Conservation (phyloP, 1,140 invertebrate species). For the Macrobrachium rosenbergii region DNA sequence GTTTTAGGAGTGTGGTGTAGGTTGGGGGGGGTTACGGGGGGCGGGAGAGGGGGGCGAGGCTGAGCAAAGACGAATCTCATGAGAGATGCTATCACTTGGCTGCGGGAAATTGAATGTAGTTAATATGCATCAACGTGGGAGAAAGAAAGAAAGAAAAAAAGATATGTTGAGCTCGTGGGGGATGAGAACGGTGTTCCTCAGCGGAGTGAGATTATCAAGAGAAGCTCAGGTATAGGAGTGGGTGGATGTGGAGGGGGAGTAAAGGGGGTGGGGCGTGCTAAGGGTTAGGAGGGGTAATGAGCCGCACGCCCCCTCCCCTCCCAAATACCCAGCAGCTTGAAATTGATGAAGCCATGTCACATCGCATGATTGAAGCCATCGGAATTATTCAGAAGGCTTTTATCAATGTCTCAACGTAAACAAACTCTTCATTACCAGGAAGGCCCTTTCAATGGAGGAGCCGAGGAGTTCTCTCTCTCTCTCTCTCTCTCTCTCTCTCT, state of each 20-base stretch:
- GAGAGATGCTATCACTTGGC: too few relatives aligned
- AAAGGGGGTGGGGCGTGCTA: too few relatives aligned
- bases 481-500: neutral
- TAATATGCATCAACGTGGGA: too few relatives aligned
- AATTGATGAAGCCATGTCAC: conserved; percentile 29
- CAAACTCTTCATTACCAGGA: conserved; percentile 46
- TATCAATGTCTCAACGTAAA: conserved; percentile 50
- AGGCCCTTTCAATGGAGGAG: neutral
- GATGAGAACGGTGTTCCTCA: too few relatives aligned
- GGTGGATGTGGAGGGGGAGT: neutral
- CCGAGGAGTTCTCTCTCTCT: neutral
- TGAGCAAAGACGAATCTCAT: too few relatives aligned
- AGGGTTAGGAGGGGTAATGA: too few relatives aligned
- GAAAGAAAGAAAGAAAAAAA: neutral
- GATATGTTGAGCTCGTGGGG: neutral
- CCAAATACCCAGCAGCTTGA: neutral
- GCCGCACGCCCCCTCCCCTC: too few relatives aligned
- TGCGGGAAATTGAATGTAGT: too few relatives aligned
- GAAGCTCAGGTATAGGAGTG: conserved; percentile 31
- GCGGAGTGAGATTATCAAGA: conserved; percentile 7
- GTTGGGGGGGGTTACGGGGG: too few relatives aligned
- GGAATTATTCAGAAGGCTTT: conserved; percentile 40
- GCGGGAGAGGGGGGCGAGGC: too few relatives aligned
- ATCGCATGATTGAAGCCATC: conserved; percentile 42
- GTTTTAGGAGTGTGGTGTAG: too few relatives aligned